These are phyloP conservation scores for Ammodytes dubius DNA, from an alignment of 2,113 vertebrate species.

Conservation along the genomic window DNA sequence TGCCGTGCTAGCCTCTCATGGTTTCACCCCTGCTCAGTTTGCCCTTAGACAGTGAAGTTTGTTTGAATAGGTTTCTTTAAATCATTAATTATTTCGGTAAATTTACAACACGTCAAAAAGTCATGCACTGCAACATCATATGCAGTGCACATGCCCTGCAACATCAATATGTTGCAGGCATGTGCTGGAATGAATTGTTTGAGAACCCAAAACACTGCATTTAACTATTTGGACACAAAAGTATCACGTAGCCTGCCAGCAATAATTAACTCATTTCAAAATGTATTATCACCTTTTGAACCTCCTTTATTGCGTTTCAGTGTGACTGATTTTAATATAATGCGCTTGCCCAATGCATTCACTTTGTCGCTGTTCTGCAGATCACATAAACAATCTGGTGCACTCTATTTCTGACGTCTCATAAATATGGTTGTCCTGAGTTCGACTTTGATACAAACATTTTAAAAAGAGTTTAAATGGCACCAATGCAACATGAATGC, in stretches of 20 bases:
- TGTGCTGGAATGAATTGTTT: background rate
- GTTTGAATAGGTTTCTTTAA: too few species aligned
- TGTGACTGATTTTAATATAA: conserved; percentile 27
- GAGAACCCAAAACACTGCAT: background rate
- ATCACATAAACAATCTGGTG: background rate
- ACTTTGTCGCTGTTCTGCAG: conserved; percentile 2
- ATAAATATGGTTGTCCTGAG: conserved; percentile 18
- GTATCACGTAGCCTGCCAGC: background rate
- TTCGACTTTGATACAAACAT: background rate
- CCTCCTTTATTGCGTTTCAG: conserved; percentile 4
- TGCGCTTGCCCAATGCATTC: background rate
- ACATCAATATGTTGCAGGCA: too few species aligned
- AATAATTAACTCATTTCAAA: conserved; percentile 2
- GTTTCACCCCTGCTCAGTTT: too few species aligned
- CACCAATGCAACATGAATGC: conserved; percentile 1
- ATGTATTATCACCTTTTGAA: conserved; percentile 45
- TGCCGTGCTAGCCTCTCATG: too few species aligned
- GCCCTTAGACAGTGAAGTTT: too few species aligned
- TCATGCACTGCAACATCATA: too few species aligned
- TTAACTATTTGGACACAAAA: background rate
- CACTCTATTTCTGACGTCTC: conserved; percentile 4
- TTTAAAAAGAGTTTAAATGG: background rate
- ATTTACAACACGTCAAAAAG: too few species aligned
- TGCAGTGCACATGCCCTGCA: too few species aligned
- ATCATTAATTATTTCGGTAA: too few species aligned